Percentiles rank a stretch among this genome's conserved stretches.
Evolutionary conservation across 2,888 invertebrate genomes (phyloP).

Genomic region (Brachynemurus nebulosus): DNA sequence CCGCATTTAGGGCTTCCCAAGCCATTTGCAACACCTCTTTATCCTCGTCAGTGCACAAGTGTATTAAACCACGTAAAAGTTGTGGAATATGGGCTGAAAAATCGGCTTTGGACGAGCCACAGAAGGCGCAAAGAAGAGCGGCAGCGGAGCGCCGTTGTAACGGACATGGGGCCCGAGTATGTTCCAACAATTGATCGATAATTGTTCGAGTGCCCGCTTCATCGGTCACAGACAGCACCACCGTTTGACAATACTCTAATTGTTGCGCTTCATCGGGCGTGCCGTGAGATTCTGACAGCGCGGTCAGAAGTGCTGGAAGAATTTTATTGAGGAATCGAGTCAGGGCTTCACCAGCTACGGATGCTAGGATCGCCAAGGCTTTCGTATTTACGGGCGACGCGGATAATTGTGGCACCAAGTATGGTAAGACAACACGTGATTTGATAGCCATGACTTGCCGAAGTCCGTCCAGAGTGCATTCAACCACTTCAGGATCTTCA

Average conservation of each 20-base stretch:
- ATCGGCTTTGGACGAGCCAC: slow-evolving; percentile 77
- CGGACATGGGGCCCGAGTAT: slow-evolving; percentile 48
- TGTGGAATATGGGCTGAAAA: slow-evolving; percentile 79
- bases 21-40: slow-evolving; percentile 69
- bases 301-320: slow-evolving; percentile 73
- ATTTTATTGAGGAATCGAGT: slow-evolving; percentile 84
- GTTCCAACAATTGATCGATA: slow-evolving; percentile 72
- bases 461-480: slow-evolving; percentile 88
- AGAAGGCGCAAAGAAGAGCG: slow-evolving; percentile 78
- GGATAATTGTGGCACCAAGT: slow-evolving; percentile 88
- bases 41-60: slow-evolving; percentile 70
- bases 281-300: slow-evolving; percentile 56
- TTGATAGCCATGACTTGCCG: slow-evolving; percentile 96
- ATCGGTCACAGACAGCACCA: slow-evolving; percentile 80
- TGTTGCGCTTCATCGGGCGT: slow-evolving; percentile 53
- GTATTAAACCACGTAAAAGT: slow-evolving; percentile 72
- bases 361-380: slow-evolving; percentile 84
- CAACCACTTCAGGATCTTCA: slow-evolving; percentile 64
- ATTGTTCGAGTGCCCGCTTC: slow-evolving; percentile 77
- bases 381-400: slow-evolving; percentile 81
- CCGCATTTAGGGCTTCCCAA: slow-evolving; percentile 83
- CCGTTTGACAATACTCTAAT: slow-evolving; percentile 83
- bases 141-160: slow-evolving; percentile 67
- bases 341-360: slow-evolving; percentile 87
- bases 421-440: slow-evolving; percentile 88